A percentile compares a stretch with the other conserved stretches of the same genome.
phyloP scores from a whole-genome alignment of 2,113 vertebrate species.

The Struthidea cinerea region DNA sequence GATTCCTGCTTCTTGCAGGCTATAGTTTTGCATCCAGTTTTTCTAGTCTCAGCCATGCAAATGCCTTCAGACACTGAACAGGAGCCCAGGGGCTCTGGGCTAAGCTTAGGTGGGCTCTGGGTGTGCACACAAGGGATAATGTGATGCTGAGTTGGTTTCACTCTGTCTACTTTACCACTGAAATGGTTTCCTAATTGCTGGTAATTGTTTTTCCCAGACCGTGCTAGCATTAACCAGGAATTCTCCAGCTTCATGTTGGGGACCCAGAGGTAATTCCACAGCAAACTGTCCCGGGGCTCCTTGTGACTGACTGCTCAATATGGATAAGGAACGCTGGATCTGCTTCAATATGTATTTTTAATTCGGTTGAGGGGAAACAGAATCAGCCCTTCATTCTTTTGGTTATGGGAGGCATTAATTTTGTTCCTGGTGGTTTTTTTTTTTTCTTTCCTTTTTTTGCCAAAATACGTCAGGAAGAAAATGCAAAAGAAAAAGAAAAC shows the following conservation, averaged over 20 bases:
- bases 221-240: too few relatives aligned
- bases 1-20: neutral
- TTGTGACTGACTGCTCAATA: neutral
- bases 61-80: neutral
- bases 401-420: neutral
- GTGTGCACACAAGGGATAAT: rapidly evolving
- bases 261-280: neutral
- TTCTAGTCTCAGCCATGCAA: neutral
- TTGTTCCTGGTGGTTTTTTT: neutral
- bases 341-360: neutral
- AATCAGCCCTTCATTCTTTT: neutral
- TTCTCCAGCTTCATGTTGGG: neutral
- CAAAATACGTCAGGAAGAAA: neutral
- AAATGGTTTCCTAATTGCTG: neutral
- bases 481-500: neutral
- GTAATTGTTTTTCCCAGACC: rapidly evolving
- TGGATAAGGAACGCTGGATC: neutral
- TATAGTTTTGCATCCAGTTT: rapidly evolving
- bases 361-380: neutral
- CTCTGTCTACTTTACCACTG: rapidly evolving
- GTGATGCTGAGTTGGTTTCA: neutral
- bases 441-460: neutral
- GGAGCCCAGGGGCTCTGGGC: neutral
- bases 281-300: neutral
- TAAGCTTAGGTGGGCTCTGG: neutral